These are phyloP conservation scores for Onychostruthus taczanowskii DNA, from an alignment of 2,113 vertebrate genomes.

Conservation along the genomic window DNA sequence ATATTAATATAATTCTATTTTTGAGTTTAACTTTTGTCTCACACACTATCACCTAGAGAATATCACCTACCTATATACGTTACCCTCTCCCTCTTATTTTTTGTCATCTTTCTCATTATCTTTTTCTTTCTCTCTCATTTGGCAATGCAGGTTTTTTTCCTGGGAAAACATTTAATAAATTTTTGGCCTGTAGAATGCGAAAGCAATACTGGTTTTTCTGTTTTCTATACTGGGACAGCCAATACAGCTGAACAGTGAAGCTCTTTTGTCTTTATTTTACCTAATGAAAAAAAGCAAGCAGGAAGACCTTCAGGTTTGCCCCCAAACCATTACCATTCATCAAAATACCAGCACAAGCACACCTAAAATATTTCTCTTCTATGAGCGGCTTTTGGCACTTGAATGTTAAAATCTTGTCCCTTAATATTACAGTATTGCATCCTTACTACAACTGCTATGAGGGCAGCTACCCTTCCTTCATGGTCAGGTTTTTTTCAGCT, in stretches of 20 bases:
- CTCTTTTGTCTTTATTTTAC: neutral
- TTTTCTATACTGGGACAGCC: neutral
- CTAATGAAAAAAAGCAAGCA: neutral
- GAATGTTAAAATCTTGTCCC: neutral
- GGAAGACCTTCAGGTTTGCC: neutral
- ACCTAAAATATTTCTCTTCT: neutral
- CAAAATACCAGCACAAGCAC: neutral
- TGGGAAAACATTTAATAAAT: neutral
- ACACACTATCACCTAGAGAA: neutral
- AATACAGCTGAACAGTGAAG: neutral
- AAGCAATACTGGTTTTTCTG: neutral
- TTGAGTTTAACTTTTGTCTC: neutral
- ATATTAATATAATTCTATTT: neutral
- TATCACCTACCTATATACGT: neutral
- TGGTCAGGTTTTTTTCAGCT: neutral
- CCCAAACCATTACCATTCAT: neutral
- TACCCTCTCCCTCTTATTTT: neutral
- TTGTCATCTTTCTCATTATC: neutral
- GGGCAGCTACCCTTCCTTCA: neutral
- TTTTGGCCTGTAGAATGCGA: neutral
- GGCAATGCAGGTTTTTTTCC: fast-evolving
- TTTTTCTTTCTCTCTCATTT: neutral
- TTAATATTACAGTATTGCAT: neutral
- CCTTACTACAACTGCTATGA: neutral
- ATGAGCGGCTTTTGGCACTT: neutral